Conservation (phyloP, 2,113 vertebrate species). For the Illadopsis cleaveri region DNA sequence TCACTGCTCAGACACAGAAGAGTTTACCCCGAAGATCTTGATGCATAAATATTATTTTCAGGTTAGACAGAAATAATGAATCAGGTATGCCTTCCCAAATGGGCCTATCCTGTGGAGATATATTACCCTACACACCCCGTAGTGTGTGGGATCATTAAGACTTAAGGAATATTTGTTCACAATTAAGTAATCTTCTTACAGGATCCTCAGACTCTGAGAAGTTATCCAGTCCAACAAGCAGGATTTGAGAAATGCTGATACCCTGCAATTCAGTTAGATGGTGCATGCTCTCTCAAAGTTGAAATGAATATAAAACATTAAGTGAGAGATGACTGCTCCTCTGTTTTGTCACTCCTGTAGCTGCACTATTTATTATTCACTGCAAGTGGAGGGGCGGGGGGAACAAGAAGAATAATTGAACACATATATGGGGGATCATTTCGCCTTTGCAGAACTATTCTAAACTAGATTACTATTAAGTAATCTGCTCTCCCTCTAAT, state of each 20-base stretch:
- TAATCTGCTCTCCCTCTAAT: slow-evolving; percentile 1
- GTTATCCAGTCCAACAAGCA: background rate
- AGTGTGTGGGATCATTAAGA: background rate
- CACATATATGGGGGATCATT: background rate
- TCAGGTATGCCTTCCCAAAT: background rate
- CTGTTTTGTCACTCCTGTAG: background rate
- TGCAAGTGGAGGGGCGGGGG: too few relatives aligned
- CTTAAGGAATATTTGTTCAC: background rate
- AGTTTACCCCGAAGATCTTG: background rate
- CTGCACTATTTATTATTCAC: background rate
- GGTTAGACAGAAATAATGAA: background rate
- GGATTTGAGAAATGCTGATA: background rate
- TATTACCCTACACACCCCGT: background rate
- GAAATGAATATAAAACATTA: background rate
- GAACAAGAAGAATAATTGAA: background rate
- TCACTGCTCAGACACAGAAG: background rate
- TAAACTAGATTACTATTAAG: slow-evolving; percentile 30
- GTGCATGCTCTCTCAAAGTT: background rate
- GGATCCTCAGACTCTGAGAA: background rate
- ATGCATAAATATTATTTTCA: background rate
- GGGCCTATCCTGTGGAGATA: background rate
- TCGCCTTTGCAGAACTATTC: background rate
- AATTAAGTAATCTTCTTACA: background rate
- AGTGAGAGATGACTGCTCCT: background rate
- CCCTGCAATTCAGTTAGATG: background rate